phyloP scores from a whole-genome alignment of 2,797 vertebrate species.

The Nothura maculosa region DNA sequence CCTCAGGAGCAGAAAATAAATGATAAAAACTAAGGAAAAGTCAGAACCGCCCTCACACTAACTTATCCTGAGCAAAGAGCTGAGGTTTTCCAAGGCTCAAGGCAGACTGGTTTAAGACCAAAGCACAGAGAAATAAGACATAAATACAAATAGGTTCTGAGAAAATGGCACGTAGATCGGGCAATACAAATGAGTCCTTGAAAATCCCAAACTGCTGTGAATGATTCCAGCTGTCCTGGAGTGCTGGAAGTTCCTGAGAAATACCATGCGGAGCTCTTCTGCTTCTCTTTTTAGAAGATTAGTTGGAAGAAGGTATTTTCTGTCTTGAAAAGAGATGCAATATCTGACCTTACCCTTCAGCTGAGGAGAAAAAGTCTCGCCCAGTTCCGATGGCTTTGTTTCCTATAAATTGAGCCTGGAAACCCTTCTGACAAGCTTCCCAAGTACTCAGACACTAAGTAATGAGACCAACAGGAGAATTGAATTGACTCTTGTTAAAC shows the following conservation, averaged over 20 bases:
- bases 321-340: background rate
- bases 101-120: slow-evolving; percentile 28
- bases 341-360: background rate
- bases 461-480: background rate
- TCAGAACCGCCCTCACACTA: background rate
- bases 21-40: slow-evolving; percentile 29
- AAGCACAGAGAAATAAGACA: slow-evolving; percentile 26
- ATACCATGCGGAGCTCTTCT: background rate
- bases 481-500: background rate
- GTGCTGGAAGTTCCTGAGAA: slow-evolving; percentile 34
- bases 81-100: background rate
- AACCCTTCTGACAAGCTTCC: background rate
- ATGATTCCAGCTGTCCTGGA: slow-evolving; percentile 5
- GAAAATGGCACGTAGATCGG: background rate
- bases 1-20: slow-evolving; percentile 4
- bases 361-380: background rate
- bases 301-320: slow-evolving; percentile 3
- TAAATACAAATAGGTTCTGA: slow-evolving; percentile 47
- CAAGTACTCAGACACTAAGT: background rate
- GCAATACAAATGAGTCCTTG: background rate
- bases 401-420: background rate
- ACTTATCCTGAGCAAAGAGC: slow-evolving; percentile 4
- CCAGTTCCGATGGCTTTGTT: background rate
- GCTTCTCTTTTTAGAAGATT: background rate
- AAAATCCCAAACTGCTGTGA: background rate